These are phyloP conservation scores for Pelobates cultripes DNA, from an alignment of 2,797 vertebrate genomes.

Conservation along the genomic window DNA sequence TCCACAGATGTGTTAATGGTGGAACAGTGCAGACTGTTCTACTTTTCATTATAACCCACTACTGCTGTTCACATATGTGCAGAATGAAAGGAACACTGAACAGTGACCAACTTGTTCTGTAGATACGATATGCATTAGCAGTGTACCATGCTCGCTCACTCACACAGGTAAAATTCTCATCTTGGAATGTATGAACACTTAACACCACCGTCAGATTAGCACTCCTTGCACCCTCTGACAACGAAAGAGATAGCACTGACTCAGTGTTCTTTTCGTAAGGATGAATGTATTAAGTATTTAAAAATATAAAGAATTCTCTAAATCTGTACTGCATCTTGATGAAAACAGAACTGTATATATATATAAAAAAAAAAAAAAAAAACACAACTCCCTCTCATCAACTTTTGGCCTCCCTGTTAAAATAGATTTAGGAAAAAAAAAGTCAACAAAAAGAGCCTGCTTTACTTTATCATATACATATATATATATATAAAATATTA, in stretches of 20 bases:
- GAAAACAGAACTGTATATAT: background rate
- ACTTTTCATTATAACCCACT: background rate
- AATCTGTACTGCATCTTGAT: background rate
- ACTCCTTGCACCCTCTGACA: background rate
- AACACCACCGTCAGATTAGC: background rate
- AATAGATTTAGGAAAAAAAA: constrained; percentile 45
- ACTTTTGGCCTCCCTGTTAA: constrained; percentile 24
- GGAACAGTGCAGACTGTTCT: background rate
- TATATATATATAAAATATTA: constrained; percentile 56
- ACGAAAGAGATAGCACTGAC: background rate
- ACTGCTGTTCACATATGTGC: background rate
- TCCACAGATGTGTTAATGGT: background rate
- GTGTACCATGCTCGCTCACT: no score
- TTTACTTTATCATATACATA: constrained; percentile 61
- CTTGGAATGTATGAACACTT: background rate
- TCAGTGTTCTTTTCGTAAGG: background rate
- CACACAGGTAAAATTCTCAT: no score
- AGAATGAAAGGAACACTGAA: background rate
- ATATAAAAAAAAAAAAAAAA: constrained; percentile 19
- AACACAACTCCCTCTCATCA: background rate
- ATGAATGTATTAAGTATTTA: background rate
- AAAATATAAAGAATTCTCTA: background rate
- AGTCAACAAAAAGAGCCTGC: constrained; percentile 59
- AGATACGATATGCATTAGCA: no score
- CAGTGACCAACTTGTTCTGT: no score